These are phyloP conservation scores for Phalangium opilio DNA, from an alignment of 2,888 invertebrate species.

Conservation along the genomic window DNA sequence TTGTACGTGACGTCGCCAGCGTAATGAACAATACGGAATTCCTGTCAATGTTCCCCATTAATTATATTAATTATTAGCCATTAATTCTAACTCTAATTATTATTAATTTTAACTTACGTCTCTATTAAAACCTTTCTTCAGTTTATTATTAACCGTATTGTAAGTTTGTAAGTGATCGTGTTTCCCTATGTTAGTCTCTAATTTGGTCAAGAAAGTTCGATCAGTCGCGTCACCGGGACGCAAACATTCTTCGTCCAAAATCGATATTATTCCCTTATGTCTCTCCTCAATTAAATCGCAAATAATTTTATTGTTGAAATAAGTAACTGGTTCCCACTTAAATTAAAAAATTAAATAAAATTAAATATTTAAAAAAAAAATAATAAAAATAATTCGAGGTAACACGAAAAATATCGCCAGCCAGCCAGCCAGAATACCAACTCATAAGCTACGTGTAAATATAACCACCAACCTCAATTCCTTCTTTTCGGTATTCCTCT, in stretches of 20 bases:
- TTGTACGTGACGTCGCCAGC: constrained; percentile 86
- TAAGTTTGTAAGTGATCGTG: constrained; percentile 75
- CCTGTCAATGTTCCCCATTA: too few species aligned
- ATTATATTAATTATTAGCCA: too few species aligned
- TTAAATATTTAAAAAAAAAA: too few species aligned
- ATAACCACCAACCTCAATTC: constrained; percentile 44
- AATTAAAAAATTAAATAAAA: constrained; percentile 1
- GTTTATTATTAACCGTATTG: constrained; percentile 54
- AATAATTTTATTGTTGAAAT: constrained; percentile 84
- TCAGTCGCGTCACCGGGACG: constrained; percentile 76
- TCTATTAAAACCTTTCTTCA: constrained; percentile 64
- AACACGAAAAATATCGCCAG: too few species aligned
- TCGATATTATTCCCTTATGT: constrained; percentile 49
- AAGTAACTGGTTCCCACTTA: constrained; percentile 66
- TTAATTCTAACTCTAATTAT: too few species aligned
- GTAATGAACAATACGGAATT: constrained; percentile 77
- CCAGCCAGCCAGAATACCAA: too few species aligned
- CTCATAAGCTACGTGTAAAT: too few species aligned
- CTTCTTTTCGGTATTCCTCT: constrained; percentile 77
- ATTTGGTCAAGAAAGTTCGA: constrained; percentile 60
- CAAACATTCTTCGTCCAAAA: constrained; percentile 70
- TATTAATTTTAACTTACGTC: constrained; percentile 42
- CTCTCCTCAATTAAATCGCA: constrained; percentile 82
- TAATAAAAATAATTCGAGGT: too few species aligned
- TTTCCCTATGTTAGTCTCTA: constrained; percentile 51